A percentile compares a stretch with the other conserved stretches of the same genome.
Conservation (phyloP, 2,113 vertebrate genomes). For the Pachypanchax playfairii region DNA sequence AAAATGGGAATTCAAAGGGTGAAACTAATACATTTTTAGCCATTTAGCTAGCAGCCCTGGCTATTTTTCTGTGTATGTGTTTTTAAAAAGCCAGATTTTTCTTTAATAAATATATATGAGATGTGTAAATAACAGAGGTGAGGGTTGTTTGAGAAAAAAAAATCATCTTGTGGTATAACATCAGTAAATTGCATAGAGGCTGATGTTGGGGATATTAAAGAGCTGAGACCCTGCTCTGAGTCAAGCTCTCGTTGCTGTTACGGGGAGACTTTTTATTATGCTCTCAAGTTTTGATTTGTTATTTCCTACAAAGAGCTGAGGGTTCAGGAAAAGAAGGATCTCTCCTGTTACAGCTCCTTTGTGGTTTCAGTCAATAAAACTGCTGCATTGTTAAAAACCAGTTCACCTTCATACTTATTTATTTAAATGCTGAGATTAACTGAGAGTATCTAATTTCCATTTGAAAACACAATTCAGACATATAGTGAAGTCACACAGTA, state of each 20-base stretch:
- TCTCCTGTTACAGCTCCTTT: slow-evolving; percentile 13
- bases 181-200: slow-evolving; percentile 10
- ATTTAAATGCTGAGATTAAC: slow-evolving; percentile 42
- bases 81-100: not conserved
- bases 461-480: slow-evolving; percentile 22
- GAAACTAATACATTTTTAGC: not conserved
- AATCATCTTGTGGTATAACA: slow-evolving; percentile 4
- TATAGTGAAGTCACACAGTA: slow-evolving; percentile 25
- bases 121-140: not conserved
- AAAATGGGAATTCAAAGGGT: not conserved
- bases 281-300: slow-evolving; percentile 29
- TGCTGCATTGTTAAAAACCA: slow-evolving; percentile 28
- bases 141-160: slow-evolving; percentile 9
- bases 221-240: slow-evolving; percentile 8
- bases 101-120: slow-evolving; percentile 9
- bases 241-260: slow-evolving; percentile 8
- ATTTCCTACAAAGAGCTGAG: slow-evolving; percentile 4
- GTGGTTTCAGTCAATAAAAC: slow-evolving; percentile 18
- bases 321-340: not conserved
- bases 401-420: slow-evolving; percentile 34
- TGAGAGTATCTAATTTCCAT: slow-evolving; percentile 40
- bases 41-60: not conserved
- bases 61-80: not conserved
- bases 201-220: slow-evolving; percentile 23
- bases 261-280: slow-evolving; percentile 4